Percentiles rank a stretch among this genome's conserved stretches.
These are phyloP conservation scores for Invenusta paracnida DNA, from an alignment of 2,888 invertebrate genomes.

Conservation along the genomic window DNA sequence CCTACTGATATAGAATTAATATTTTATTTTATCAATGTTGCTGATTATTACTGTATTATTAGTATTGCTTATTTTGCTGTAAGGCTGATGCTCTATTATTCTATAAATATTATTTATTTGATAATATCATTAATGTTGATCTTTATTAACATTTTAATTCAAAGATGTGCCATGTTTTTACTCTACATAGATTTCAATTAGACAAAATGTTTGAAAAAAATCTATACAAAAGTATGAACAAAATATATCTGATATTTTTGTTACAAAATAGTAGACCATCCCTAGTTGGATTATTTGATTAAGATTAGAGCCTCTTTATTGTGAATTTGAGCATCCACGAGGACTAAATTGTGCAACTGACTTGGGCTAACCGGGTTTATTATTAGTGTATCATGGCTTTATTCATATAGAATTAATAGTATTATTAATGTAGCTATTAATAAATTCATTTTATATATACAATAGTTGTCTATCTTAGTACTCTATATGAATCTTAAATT, in stretches of 20 bases:
- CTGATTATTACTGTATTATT: neutral
- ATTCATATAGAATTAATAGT: neutral
- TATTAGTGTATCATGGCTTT: neutral
- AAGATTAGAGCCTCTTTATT: neutral
- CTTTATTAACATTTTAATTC: neutral
- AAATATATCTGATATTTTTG: neutral
- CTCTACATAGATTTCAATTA: too few relatives aligned
- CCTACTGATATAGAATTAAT: neutral
- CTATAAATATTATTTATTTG: neutral
- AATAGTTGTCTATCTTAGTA: too few relatives aligned
- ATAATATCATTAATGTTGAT: neutral
- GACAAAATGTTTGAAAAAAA: neutral
- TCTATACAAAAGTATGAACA: neutral
- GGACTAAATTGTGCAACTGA: neutral
- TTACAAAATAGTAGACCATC: neutral
- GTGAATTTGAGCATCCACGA: neutral
- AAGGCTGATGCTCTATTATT: neutral
- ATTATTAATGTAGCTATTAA: too few relatives aligned
- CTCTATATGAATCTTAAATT: too few relatives aligned
- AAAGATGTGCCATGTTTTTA: too few relatives aligned
- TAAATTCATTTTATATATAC: too few relatives aligned
- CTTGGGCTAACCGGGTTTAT: neutral
- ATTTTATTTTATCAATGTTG: neutral
- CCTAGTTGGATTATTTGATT: neutral
- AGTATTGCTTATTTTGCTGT: neutral